Evolutionary conservation across 2,797 vertebrate genomes (phyloP).

Genomic region (Acanthornis magna): DNA sequence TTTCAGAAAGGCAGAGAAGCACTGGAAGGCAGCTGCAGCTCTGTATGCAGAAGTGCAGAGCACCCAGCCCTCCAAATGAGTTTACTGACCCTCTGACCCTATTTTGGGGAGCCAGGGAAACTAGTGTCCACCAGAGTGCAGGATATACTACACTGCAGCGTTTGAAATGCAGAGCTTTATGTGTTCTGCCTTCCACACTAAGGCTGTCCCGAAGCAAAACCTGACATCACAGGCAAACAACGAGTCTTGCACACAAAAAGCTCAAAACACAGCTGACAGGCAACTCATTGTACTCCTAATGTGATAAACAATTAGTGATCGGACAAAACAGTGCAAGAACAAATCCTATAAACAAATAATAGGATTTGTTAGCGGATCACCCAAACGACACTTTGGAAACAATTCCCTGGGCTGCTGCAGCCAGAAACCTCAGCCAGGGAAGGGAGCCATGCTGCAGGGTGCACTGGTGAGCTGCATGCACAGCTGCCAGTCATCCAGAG

Average conservation of each 20-base stretch:
- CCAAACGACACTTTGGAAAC: constrained; percentile 11
- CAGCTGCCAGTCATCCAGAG: rapidly evolving
- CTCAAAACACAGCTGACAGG: constrained; percentile 27
- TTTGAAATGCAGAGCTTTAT: not conserved
- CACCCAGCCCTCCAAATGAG: not conserved
- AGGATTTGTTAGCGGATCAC: constrained; percentile 2
- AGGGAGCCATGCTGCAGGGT: not conserved
- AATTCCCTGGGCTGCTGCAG: not conserved
- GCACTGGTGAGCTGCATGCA: not conserved
- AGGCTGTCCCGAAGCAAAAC: not conserved
- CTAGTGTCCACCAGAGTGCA: rapidly evolving
- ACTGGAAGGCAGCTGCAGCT: not conserved
- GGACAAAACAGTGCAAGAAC: constrained; percentile 28
- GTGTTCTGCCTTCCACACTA: not conserved
- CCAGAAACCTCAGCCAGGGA: not conserved
- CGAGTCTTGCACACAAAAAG: not conserved
- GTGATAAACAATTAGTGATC: not conserved
- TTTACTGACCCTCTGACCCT: not conserved
- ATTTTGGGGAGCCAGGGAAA: rapidly evolving
- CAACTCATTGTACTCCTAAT: constrained; percentile 23
- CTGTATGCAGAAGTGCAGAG: not conserved
- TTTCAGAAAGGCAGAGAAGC: not conserved
- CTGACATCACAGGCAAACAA: not conserved
- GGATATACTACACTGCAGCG: not conserved
- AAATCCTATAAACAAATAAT: constrained; percentile 59